Conservation (phyloP, 2,797 vertebrate species). For the Amazona finschi region DNA sequence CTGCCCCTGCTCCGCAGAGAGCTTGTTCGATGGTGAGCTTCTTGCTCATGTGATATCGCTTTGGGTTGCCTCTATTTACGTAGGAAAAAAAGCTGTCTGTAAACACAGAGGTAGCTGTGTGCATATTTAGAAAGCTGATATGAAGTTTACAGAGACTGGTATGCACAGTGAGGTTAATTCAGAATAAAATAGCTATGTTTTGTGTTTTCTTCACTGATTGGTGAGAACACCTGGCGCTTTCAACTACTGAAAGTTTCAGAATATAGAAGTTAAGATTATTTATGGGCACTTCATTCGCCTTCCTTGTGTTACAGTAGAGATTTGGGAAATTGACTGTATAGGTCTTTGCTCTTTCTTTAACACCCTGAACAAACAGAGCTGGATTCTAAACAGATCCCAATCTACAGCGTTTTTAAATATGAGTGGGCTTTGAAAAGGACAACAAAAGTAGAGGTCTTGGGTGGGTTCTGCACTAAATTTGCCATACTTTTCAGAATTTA, state of each 20-base stretch:
- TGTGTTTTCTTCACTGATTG: neutral
- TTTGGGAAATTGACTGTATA: neutral
- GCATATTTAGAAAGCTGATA: accelerated
- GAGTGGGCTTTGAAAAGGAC: neutral
- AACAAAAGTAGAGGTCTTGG: neutral
- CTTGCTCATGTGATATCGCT: neutral
- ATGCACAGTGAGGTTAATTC: accelerated
- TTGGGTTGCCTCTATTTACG: accelerated
- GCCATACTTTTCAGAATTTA: neutral
- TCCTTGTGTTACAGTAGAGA: neutral
- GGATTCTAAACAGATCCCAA: neutral
- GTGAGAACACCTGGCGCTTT: neutral
- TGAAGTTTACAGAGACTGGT: neutral
- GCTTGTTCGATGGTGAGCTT: neutral
- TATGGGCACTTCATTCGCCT: neutral
- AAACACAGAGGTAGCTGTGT: accelerated
- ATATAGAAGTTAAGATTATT: accelerated
- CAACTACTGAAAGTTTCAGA: neutral
- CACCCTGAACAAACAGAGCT: neutral
- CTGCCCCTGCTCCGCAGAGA: neutral
- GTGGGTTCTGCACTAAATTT: neutral
- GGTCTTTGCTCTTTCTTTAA: neutral
- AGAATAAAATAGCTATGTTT: accelerated
- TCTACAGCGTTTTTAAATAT: neutral
- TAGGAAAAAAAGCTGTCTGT: neutral